These are phyloP conservation scores for Nebria ingens DNA, from an alignment of 1,140 invertebrate genomes.

Conservation along the genomic window DNA sequence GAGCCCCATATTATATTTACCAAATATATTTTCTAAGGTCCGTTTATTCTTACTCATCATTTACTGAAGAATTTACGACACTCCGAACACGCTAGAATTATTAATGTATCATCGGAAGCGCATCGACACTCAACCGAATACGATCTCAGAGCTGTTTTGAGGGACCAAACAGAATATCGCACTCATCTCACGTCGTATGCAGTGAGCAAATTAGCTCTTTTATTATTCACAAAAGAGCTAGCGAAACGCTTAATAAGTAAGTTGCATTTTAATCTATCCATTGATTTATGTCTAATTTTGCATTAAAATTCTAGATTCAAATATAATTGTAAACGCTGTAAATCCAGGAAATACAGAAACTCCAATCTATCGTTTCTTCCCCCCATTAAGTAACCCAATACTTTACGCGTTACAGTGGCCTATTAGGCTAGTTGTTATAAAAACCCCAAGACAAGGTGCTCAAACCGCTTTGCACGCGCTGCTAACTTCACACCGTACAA, in stretches of 20 bases:
- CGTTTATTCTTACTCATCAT: slow-evolving; percentile 31
- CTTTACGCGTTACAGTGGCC: slow-evolving; percentile 30
- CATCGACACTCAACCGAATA: slow-evolving; percentile 27
- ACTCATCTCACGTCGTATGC: slow-evolving; percentile 28
- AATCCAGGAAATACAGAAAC: slow-evolving; percentile 36
- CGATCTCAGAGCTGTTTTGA: slow-evolving; percentile 27
- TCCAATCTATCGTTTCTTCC: slow-evolving; percentile 29
- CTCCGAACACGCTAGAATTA: slow-evolving; percentile 25
- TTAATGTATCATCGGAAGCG: slow-evolving; percentile 31
- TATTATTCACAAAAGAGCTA: slow-evolving; percentile 28
- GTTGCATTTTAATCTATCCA: slow-evolving; percentile 12
- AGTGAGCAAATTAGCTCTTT: slow-evolving; percentile 28
- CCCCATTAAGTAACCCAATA: slow-evolving; percentile 25
- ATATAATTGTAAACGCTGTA: slow-evolving; percentile 30
- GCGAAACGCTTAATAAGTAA: slow-evolving; percentile 25
- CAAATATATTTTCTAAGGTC: slow-evolving; percentile 21
- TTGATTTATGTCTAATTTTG: not conserved
- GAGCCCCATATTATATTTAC: no score
- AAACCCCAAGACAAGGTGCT: slow-evolving; percentile 30
- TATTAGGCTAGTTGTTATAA: slow-evolving; percentile 27
- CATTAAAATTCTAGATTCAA: slow-evolving; percentile 24
- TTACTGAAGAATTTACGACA: slow-evolving; percentile 23
- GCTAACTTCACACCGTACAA: slow-evolving; percentile 26
- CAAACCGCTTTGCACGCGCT: slow-evolving; percentile 30
- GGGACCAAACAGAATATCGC: slow-evolving; percentile 24